A percentile compares a stretch with the other conserved stretches of the same genome.
Conservation (phyloP, 2,888 invertebrate species). For the Spialia ferax region DNA sequence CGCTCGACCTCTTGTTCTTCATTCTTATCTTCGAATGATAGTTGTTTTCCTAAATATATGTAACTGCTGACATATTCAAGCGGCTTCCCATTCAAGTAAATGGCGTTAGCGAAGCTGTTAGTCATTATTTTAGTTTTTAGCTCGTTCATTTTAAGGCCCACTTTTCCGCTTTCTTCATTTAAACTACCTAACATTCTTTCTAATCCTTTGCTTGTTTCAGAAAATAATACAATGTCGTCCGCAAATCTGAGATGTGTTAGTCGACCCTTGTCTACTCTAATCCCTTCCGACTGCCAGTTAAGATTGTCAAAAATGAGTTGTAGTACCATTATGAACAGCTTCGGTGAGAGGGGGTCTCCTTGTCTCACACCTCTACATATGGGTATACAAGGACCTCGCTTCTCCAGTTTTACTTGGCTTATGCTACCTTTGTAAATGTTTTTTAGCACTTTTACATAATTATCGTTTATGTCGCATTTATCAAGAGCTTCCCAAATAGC, state of each 20-base stretch:
- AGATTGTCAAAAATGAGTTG: conserved; percentile 13
- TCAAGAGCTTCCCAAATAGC: neutral
- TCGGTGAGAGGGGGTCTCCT: conserved; percentile 8
- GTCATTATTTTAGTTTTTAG: conserved; percentile 20
- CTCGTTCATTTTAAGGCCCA: conserved; percentile 20
- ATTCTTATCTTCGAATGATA: conserved; percentile 30
- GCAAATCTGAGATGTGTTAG: conserved; percentile 26
- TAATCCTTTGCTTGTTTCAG: conserved; percentile 16
- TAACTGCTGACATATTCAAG: conserved; percentile 30
- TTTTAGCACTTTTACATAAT: neutral
- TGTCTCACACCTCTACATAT: conserved; percentile 6
- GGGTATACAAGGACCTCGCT: neutral
- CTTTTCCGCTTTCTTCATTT: conserved; percentile 15
- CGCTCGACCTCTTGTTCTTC: conserved; percentile 32
- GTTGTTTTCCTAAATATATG: conserved; percentile 29
- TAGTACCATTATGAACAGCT: conserved; percentile 3
- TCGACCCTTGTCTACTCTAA: conserved; percentile 11
- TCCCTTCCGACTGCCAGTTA: conserved; percentile 19
- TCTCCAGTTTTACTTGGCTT: neutral
- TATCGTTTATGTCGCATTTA: neutral
- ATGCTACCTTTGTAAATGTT: neutral
- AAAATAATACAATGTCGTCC: conserved; percentile 26
- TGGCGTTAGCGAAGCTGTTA: conserved; percentile 10
- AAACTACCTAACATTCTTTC: conserved; percentile 13
- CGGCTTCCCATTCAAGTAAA: conserved; percentile 5